phyloP scores from a whole-genome alignment of 2,797 vertebrate genomes.

The Silurus lanzhouensis region DNA sequence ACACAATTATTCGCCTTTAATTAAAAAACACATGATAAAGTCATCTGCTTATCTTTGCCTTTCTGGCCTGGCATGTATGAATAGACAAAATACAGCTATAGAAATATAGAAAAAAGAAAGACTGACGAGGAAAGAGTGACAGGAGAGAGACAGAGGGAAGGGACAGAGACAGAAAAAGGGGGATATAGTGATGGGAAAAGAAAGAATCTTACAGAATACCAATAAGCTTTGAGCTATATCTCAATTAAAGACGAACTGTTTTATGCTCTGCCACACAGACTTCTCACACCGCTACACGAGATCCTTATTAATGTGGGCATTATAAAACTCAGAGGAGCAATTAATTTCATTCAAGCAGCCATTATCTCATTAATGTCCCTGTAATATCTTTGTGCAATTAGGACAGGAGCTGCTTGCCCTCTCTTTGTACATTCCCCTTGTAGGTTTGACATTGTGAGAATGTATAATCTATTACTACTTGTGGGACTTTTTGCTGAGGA shows the following conservation, averaged over 20 bases:
- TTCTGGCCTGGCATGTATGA: background rate
- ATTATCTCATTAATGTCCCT: conserved; percentile 39
- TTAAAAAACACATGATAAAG: background rate
- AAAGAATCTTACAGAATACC: conserved; percentile 44
- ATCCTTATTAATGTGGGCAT: conserved; percentile 24
- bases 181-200: conserved; percentile 5
- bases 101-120: conserved; percentile 6
- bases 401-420: conserved; percentile 31
- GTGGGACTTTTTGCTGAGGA: background rate
- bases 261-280: conserved; percentile 24
- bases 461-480: background rate
- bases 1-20: background rate
- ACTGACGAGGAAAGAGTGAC: background rate
- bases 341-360: conserved; percentile 33
- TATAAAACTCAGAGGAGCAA: conserved; percentile 41
- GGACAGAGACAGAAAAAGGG: background rate
- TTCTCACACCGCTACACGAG: conserved; percentile 8
- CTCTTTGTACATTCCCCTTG: conserved; percentile 20
- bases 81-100: background rate
- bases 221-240: conserved; percentile 46
- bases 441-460: conserved; percentile 25
- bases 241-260: conserved; percentile 21
- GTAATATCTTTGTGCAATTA: conserved; percentile 42
- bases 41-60: conserved; percentile 5
- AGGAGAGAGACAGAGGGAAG: background rate